These are phyloP conservation scores for Microctenopoma lineatum DNA, from an alignment of 2,797 vertebrate species.

Conservation along the genomic window DNA sequence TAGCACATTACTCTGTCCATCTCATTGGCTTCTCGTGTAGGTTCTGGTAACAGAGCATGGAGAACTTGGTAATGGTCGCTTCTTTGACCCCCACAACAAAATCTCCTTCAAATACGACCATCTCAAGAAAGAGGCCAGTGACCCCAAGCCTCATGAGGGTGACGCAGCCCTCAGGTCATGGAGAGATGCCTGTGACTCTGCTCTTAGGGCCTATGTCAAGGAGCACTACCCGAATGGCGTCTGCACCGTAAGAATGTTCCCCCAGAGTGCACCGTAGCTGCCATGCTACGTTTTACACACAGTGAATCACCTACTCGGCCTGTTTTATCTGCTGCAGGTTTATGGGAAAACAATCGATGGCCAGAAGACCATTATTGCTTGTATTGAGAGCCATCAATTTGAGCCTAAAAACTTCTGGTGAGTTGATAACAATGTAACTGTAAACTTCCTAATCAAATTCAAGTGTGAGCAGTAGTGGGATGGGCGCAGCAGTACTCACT, in stretches of 20 bases:
- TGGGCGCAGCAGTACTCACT: not conserved
- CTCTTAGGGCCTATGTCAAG: slow-evolving; percentile 90
- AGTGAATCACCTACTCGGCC: not conserved
- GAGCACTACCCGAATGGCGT: slow-evolving; percentile 94
- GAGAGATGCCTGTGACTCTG: slow-evolving; percentile 91
- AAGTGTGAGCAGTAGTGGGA: not conserved
- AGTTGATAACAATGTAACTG: slow-evolving; percentile 41
- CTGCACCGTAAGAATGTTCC: slow-evolving; percentile 85
- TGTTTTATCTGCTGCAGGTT: slow-evolving; percentile 80
- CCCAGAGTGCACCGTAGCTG: not conserved
- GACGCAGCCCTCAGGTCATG: slow-evolving; percentile 86
- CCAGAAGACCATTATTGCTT: slow-evolving; percentile 95
- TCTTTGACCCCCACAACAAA: slow-evolving; percentile 94
- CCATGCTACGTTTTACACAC: not conserved
- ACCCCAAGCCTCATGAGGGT: slow-evolving; percentile 86
- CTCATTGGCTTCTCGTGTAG: slow-evolving; percentile 64
- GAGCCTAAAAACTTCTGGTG: slow-evolving; percentile 98
- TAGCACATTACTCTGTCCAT: slow-evolving; percentile 16
- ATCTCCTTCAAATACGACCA: slow-evolving; percentile 97
- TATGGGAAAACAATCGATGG: slow-evolving; percentile 96
- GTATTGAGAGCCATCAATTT: slow-evolving; percentile 96
- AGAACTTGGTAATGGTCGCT: slow-evolving; percentile 92
- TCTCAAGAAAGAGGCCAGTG: slow-evolving; percentile 93
- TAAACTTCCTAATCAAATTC: slow-evolving; percentile 16
- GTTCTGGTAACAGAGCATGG: slow-evolving; percentile 96